These are phyloP conservation scores for Melanotaenia trifasciata DNA, from an alignment of 2,797 vertebrate species.

Conservation along the genomic window DNA sequence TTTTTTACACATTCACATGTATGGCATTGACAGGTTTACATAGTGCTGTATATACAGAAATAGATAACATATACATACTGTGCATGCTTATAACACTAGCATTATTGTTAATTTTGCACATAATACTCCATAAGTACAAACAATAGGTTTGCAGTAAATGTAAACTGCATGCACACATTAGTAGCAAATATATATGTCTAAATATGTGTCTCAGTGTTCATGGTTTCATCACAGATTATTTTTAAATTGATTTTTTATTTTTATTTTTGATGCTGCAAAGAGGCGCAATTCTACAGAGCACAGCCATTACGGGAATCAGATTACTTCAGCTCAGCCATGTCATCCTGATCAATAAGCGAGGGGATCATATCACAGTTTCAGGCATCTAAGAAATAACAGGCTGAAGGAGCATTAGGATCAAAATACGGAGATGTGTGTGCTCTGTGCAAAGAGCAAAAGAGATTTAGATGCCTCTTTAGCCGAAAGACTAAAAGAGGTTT, in stretches of 20 bases:
- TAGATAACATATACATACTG: neutral
- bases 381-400: slow-evolving; percentile 26
- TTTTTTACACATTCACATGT: slow-evolving; percentile 22
- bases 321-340: slow-evolving; percentile 32
- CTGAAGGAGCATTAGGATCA: slow-evolving; percentile 16
- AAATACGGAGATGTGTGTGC: slow-evolving; percentile 9
- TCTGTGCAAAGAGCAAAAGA: neutral
- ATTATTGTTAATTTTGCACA: neutral
- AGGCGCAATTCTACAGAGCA: slow-evolving; percentile 9
- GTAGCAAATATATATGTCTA: neutral
- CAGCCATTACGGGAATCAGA: slow-evolving; percentile 11
- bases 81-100: neutral
- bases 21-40: slow-evolving; percentile 5
- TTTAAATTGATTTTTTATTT: neutral
- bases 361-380: slow-evolving; percentile 30
- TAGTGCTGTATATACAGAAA: neutral
- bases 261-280: neutral
- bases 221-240: neutral
- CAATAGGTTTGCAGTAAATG: neutral
- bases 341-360: slow-evolving; percentile 47
- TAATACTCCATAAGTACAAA: neutral
- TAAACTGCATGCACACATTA: neutral
- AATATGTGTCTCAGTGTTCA: neutral
- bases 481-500: neutral
- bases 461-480: slow-evolving; percentile 1